Evolutionary conservation across 2,797 vertebrate species (phyloP), one percentile per base, ranked within the genome.

Genomic region (Sebastes nivosus): DNA sequence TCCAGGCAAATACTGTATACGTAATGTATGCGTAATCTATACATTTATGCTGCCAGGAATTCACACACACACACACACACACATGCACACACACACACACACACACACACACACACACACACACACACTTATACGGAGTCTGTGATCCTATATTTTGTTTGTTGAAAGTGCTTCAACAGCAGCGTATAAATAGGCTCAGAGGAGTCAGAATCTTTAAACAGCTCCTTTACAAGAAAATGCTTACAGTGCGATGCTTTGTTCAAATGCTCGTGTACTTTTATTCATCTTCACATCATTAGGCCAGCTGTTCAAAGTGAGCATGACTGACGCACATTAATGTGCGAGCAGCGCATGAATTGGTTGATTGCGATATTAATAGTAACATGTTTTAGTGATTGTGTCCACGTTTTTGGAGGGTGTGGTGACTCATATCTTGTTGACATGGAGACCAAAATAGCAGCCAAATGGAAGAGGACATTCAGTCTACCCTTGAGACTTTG

Each of bases 401-500:
- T 87, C 77, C 87, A 92, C 82, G 63, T 87, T 87, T 92, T 87
- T 83, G 80, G 80, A 83, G 89, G 86, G 85, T 87, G 82, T 90
- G 86, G 87, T 95, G 94, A 94, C 90, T 95, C 94, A 94, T 90
- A 89, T 92, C 87, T 90, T 92, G 90, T 93, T 94, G 92, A 95
- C 88, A 92, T 94, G 88, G 91, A 90, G 90, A 93, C 93, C 78
- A 83, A 93, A 95, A 95, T 94, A 94, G 91, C 87, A 87, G 83
- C 83, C 83, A 89, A 94, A 93, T 94, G 93, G 88, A 95, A 90
- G 92, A 95, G 93, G 93, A 92, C 93, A 89, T 90, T 92, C 75
- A 88, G 87, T 92, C 87, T 90, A 93, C 92, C 90, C 92, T 93
- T 94, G 94, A 94, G 94, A 93, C 89, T 92, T 87, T 84, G 87